A percentile compares a stretch with the other conserved stretches of the same genome.
These are phyloP conservation scores for Fulica atra DNA, from an alignment of 2,113 vertebrate species.

Conservation along the genomic window DNA sequence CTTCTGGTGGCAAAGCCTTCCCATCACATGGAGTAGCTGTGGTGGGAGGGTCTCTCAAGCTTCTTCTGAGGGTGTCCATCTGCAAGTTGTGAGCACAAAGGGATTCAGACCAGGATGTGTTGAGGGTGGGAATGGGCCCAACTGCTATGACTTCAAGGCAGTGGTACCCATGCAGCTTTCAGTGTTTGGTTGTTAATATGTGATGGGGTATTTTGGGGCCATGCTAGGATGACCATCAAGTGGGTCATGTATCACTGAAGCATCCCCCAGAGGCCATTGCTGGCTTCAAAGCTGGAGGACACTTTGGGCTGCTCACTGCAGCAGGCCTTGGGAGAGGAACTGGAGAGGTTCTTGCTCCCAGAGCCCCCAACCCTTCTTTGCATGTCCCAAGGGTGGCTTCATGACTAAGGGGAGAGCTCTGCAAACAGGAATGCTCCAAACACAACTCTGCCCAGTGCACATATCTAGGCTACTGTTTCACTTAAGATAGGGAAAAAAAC, in stretches of 20 bases:
- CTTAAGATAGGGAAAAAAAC: background rate
- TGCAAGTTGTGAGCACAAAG: background rate
- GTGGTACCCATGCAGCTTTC: background rate
- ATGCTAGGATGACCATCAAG: background rate
- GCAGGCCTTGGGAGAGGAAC: background rate
- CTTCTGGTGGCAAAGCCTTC: background rate
- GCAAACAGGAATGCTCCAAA: background rate
- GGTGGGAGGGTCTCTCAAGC: background rate
- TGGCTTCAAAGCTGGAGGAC: background rate
- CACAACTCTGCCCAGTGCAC: background rate
- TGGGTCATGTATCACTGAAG: background rate
- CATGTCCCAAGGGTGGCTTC: background rate
- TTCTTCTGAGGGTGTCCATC: background rate
- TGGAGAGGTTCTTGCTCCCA: background rate
- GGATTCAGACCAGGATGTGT: background rate
- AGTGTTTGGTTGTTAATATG: background rate
- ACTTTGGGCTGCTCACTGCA: background rate
- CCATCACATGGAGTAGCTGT: background rate
- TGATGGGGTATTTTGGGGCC: background rate
- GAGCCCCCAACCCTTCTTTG: background rate
- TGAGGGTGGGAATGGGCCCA: rapidly evolving
- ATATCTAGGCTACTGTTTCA: background rate
- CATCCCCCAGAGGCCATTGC: background rate
- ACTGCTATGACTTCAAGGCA: background rate
- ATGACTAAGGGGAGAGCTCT: background rate